These are phyloP conservation scores for Eurytoma californica DNA, from an alignment of 2,888 invertebrate species.

Conservation along the genomic window DNA sequence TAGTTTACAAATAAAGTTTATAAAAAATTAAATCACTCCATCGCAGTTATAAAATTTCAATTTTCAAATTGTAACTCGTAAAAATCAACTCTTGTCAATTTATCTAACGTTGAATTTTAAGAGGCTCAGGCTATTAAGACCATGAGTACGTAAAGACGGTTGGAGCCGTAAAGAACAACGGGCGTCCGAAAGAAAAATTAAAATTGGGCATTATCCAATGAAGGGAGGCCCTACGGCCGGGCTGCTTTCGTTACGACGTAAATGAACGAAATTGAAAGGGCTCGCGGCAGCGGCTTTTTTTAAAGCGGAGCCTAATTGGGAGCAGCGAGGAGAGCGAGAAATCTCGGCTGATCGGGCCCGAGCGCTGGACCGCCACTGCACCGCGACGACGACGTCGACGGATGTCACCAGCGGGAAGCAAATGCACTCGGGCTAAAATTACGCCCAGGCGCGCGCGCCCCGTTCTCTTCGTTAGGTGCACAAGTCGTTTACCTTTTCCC, in stretches of 20 bases:
- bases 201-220: constrained; percentile 8
- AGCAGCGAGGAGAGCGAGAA: constrained; percentile 28
- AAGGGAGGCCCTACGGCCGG: constrained; percentile 11
- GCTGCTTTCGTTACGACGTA: constrained; percentile 10
- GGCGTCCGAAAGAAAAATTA: background rate
- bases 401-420: constrained; percentile 48
- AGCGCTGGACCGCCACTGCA: background rate
- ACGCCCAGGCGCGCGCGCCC: constrained; percentile 7
- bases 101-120: background rate
- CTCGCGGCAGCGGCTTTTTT: background rate
- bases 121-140: background rate
- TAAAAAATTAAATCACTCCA: background rate
- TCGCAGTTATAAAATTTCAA: background rate
- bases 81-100: background rate
- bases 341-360: constrained; percentile 41
- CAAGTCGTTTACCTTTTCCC: constrained; percentile 17
- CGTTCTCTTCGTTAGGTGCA: background rate
- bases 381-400: constrained; percentile 30
- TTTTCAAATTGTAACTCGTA: background rate
- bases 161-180: background rate
- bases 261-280: constrained; percentile 12
- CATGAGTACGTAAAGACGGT: background rate
- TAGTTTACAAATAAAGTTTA: constrained; percentile 29
- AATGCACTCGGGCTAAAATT: constrained; percentile 43
- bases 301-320: constrained; percentile 46